These are phyloP conservation scores for Nezara viridula DNA, from an alignment of 2,888 invertebrate genomes.

Conservation along the genomic window DNA sequence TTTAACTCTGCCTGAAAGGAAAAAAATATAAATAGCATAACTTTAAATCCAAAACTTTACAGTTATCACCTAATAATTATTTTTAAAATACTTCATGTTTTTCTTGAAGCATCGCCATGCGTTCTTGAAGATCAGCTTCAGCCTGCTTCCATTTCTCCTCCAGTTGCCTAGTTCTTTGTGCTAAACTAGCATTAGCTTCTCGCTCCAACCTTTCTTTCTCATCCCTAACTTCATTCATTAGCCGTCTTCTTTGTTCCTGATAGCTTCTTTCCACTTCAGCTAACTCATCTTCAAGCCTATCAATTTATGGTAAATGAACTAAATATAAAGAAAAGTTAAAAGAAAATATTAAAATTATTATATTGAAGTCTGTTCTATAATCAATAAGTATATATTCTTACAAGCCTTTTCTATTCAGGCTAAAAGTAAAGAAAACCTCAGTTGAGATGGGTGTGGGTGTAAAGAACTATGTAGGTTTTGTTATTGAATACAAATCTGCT, in stretches of 20 bases:
- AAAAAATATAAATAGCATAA: background rate
- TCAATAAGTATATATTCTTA: background rate
- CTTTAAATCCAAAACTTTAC: background rate
- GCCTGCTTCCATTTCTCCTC: slow-evolving; percentile 66
- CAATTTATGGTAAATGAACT: background rate
- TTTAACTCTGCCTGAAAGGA: slow-evolving; percentile 70
- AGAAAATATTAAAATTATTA: too few relatives aligned
- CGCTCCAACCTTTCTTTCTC: slow-evolving; percentile 70
- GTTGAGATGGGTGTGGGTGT: background rate
- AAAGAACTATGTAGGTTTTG: background rate
- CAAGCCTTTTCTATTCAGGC: background rate
- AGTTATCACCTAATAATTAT: background rate
- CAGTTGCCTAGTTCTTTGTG: slow-evolving; percentile 66
- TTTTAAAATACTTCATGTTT: slow-evolving; percentile 61
- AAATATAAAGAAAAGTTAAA: slow-evolving; percentile 6
- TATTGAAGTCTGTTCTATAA: too few relatives aligned
- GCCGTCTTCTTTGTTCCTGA: slow-evolving; percentile 72
- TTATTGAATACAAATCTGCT: background rate
- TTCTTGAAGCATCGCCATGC: slow-evolving; percentile 61
- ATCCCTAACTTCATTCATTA: slow-evolving; percentile 71
- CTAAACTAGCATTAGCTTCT: slow-evolving; percentile 65
- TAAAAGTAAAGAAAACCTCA: background rate
- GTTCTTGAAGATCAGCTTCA: slow-evolving; percentile 63
- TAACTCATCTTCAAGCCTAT: slow-evolving; percentile 73
- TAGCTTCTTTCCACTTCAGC: slow-evolving; percentile 73